Conservation (phyloP, 2,797 vertebrate genomes). For the Sebastiscus tertius region DNA sequence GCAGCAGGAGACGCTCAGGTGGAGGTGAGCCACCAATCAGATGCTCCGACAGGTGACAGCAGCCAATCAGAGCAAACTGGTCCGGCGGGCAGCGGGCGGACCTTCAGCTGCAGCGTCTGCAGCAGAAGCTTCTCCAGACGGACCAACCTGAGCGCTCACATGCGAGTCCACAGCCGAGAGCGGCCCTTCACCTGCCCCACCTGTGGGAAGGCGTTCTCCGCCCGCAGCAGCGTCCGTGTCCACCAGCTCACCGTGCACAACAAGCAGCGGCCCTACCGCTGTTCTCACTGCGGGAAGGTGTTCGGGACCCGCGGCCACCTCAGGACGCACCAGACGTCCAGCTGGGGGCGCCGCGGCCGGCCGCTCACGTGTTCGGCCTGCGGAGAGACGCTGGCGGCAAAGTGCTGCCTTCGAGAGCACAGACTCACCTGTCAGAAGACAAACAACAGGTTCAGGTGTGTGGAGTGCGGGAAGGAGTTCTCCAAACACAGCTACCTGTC, state of each 20-base stretch:
- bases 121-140: slow-evolving; percentile 30
- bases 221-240: slow-evolving; percentile 41
- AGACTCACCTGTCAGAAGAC: background rate
- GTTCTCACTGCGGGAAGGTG: slow-evolving; percentile 47
- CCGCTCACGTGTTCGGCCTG: background rate
- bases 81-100: background rate
- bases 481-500: slow-evolving; percentile 31
- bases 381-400: background rate
- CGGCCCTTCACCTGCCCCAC: slow-evolving; percentile 44
- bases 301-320: slow-evolving; percentile 52
- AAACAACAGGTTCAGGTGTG: background rate
- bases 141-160: slow-evolving; percentile 46
- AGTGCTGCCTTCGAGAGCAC: slow-evolving; percentile 43
- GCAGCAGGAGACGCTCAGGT: background rate
- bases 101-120: slow-evolving; percentile 42
- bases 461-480: slow-evolving; percentile 48
- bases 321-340: slow-evolving; percentile 25
- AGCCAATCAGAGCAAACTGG: background rate
- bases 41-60: background rate
- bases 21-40: slow-evolving; percentile 8
- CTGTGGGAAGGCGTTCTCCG: slow-evolving; percentile 41
- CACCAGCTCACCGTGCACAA: slow-evolving; percentile 46
- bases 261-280: slow-evolving; percentile 24
- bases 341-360: background rate
- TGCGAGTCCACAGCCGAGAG: slow-evolving; percentile 30